These are phyloP conservation scores for Cettia cetti DNA, from an alignment of 2,113 vertebrate species.

Conservation along the genomic window DNA sequence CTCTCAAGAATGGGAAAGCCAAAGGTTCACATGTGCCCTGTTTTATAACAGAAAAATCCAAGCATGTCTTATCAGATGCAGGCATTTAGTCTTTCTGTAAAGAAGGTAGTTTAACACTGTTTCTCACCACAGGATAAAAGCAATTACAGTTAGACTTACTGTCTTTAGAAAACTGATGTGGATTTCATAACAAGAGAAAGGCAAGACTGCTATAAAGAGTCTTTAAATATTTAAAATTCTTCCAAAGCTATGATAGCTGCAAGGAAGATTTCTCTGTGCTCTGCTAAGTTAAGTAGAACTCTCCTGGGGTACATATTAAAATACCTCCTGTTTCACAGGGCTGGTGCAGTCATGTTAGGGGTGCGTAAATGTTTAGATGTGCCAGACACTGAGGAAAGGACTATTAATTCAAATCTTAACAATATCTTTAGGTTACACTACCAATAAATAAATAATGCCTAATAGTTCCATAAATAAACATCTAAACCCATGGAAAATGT, in stretches of 20 bases:
- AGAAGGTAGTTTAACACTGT: neutral
- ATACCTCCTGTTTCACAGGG: neutral
- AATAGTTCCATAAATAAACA: neutral
- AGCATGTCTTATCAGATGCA: neutral
- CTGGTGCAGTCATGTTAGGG: neutral
- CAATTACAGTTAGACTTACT: neutral
- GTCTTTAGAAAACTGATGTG: neutral
- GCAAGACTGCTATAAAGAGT: neutral
- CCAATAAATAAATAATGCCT: neutral
- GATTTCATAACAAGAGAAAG: neutral
- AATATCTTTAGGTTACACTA: neutral
- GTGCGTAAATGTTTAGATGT: neutral
- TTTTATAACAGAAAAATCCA: neutral
- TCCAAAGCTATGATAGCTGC: neutral
- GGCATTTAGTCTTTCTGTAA: neutral
- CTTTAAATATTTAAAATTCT: neutral
- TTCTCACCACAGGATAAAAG: neutral
- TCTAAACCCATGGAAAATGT: neutral
- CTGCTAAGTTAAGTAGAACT: neutral
- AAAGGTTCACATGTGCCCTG: accelerated
- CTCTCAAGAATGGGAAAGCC: neutral
- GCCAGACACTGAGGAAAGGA: neutral
- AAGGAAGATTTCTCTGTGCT: neutral
- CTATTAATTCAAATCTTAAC: neutral
- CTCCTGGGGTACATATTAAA: neutral